A percentile compares a stretch with the other conserved stretches of the same genome.
phyloP scores from a whole-genome alignment of 2,888 invertebrate species.

The Acholoe squamosa region DNA sequence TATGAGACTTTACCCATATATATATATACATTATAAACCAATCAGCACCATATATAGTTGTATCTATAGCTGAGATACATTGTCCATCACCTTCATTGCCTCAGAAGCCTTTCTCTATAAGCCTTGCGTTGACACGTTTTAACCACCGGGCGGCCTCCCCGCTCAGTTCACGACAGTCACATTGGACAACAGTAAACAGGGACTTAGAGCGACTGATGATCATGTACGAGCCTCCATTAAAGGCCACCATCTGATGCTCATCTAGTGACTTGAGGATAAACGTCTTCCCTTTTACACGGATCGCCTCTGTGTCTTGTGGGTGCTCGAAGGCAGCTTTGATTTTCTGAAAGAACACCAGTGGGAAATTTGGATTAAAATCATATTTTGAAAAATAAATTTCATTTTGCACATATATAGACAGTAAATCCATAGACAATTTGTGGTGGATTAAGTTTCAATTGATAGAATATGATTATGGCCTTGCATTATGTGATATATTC shows the following conservation, averaged over 20 bases:
- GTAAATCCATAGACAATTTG: no score
- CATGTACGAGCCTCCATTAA: slow-evolving; percentile 63
- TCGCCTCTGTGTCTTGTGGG: slow-evolving; percentile 24
- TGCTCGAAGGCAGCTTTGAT: slow-evolving; percentile 14
- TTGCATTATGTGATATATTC: no score
- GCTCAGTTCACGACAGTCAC: slow-evolving; percentile 40
- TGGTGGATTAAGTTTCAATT: no score
- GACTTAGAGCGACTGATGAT: slow-evolving; percentile 59
- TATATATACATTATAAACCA: no score
- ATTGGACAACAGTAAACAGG: slow-evolving; percentile 48
- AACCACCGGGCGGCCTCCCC: slow-evolving; percentile 59
- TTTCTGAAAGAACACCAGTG: slow-evolving; percentile 4
- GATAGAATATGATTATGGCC: no score
- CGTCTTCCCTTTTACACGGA: slow-evolving; percentile 52
- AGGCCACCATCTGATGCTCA: slow-evolving; percentile 59
- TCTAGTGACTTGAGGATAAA: slow-evolving; percentile 56
- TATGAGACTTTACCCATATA: no score
- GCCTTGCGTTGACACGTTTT: slow-evolving; percentile 32
- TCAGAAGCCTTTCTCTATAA: slow-evolving; percentile 62
- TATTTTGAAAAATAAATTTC: no score
- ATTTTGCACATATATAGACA: no score
- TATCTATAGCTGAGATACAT: no score
- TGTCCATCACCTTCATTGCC: not conserved
- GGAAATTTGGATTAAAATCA: not conserved
- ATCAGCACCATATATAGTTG: no score